Percentiles rank a stretch among this genome's conserved stretches.
Evolutionary conservation across 2,113 vertebrate species (phyloP).

Genomic region (Cyphomyrus plagiostoma): DNA sequence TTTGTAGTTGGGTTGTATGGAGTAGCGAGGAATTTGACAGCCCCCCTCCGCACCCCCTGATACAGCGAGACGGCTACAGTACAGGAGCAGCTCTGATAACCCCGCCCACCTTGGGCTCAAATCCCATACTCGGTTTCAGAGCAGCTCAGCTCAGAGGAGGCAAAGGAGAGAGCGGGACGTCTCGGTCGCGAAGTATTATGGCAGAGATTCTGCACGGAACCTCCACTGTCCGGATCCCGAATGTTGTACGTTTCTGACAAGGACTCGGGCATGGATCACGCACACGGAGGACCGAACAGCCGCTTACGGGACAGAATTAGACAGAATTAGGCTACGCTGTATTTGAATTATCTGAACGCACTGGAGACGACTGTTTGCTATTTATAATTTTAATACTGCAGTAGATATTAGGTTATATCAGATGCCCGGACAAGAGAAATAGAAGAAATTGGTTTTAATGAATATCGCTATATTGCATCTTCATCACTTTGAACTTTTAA

Average conservation of each 20-base stretch:
- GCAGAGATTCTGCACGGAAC: conserved; percentile 54
- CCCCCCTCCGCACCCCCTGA: not conserved
- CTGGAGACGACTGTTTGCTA: not conserved
- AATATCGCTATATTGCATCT: not conserved
- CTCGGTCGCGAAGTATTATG: conserved; percentile 32
- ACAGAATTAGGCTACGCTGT: not conserved
- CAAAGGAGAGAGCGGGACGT: conserved; percentile 20
- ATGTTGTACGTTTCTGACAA: conserved; percentile 43
- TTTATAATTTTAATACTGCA: not conserved
- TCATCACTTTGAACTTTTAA: not conserved
- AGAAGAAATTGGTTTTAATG: not conserved
- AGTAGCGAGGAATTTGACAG: not conserved
- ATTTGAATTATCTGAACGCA: not conserved
- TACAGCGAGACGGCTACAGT: conserved; percentile 27
- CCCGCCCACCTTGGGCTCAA: conserved; percentile 46
- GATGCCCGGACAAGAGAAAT: not conserved
- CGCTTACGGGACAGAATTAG: not conserved
- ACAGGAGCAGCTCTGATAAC: conserved; percentile 38
- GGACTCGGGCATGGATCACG: conserved; percentile 45
- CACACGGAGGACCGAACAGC: conserved; percentile 42
- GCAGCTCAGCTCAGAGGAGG: conserved; percentile 36
- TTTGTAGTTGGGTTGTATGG: not conserved
- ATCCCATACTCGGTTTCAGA: conserved; percentile 45
- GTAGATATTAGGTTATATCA: not conserved
- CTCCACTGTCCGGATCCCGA: conserved; percentile 48